Evolutionary conservation across 2,113 vertebrate genomes (phyloP).

Genomic region (Burhinus bistriatus): DNA sequence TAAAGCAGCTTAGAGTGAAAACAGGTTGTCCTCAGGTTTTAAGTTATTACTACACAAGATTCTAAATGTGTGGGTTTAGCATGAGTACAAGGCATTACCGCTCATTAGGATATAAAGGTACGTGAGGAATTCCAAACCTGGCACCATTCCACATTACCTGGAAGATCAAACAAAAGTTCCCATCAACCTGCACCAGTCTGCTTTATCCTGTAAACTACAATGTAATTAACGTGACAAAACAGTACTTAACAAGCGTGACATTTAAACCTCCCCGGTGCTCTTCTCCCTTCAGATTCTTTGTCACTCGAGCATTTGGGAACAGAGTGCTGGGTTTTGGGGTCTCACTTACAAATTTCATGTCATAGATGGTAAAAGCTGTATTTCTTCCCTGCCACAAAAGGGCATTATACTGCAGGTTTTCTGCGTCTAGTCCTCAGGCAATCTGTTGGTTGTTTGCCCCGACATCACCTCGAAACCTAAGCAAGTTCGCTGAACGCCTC

Average conservation of each 20-base stretch:
- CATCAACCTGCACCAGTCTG: neutral
- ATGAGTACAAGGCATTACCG: rapidly evolving
- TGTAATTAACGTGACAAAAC: neutral
- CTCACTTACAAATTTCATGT: neutral
- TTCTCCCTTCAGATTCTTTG: neutral
- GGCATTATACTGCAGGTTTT: neutral
- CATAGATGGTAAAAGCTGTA: neutral
- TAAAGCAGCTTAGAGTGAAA: neutral
- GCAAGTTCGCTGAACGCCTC: neutral
- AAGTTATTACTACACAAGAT: neutral
- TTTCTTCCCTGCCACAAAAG: neutral
- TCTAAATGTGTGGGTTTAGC: neutral
- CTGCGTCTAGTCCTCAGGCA: neutral
- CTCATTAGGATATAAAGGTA: neutral
- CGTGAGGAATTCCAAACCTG: rapidly evolving
- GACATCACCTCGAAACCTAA: rapidly evolving
- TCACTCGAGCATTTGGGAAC: neutral
- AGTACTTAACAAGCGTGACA: neutral
- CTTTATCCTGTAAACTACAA: neutral
- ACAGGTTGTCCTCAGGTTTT: neutral
- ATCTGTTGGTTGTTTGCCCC: neutral
- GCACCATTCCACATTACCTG: neutral
- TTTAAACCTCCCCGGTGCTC: neutral
- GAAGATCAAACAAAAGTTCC: neutral
- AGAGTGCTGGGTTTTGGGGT: rapidly evolving